These are phyloP conservation scores for Natrix natrix DNA, from an alignment of 2,797 vertebrate species.

Conservation along the genomic window DNA sequence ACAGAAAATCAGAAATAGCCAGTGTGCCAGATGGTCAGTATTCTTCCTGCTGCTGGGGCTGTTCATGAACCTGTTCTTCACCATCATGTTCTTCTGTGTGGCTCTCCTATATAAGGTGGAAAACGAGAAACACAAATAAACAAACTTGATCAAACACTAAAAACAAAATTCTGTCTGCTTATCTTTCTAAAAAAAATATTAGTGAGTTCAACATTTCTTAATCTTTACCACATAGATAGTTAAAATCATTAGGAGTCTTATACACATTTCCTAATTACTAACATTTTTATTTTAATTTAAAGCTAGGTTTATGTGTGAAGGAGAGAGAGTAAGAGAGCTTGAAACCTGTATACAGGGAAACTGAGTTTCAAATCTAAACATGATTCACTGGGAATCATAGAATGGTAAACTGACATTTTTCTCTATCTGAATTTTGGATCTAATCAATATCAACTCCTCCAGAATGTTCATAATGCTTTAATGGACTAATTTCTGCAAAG, in stretches of 20 bases:
- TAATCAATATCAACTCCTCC: rapidly evolving
- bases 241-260: not conserved
- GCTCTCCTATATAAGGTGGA: conserved; percentile 77
- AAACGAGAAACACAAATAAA: not conserved
- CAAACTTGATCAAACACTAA: not conserved
- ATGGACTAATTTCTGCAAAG: not conserved
- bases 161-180: not conserved
- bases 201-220: not conserved
- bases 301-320: not conserved
- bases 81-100: conserved; percentile 85
- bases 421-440: not conserved
- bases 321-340: not conserved
- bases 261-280: not conserved
- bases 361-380: not conserved
- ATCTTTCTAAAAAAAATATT: not conserved
- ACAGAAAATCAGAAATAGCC: conserved; percentile 78
- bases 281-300: not conserved
- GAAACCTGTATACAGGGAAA: not conserved
- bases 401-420: not conserved
- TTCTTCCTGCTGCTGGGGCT: conserved; percentile 88
- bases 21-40: conserved; percentile 83
- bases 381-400: not conserved
- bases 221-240: no score
- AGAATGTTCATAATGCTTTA: not conserved
- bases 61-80: conserved; percentile 82